phyloP scores from a whole-genome alignment of 1,140 invertebrate genomes.

The Drosophila tristis region DNA sequence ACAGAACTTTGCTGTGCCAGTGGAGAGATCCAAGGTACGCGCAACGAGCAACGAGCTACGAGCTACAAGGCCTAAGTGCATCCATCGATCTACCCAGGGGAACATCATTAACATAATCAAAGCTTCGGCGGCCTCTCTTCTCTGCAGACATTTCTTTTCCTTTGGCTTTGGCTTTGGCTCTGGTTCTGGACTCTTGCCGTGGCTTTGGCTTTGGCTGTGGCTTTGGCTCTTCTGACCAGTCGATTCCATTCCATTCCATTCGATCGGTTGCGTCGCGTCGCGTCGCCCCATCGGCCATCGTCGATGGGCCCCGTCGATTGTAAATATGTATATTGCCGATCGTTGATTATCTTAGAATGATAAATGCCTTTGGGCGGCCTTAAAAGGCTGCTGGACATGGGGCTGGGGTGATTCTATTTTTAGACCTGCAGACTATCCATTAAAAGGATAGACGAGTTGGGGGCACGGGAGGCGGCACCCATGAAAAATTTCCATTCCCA shows the following conservation, averaged over 20 bases:
- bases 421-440: conserved; percentile 21
- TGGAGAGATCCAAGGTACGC: neutral
- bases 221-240: too few species aligned
- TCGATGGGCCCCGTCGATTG: too few species aligned
- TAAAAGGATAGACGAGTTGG: conserved; percentile 19
- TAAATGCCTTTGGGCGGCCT: conserved; percentile 36
- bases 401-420: conserved; percentile 41
- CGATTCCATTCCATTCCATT: neutral
- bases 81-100: neutral
- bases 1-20: conserved; percentile 6
- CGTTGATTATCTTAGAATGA: conserved; percentile 58
- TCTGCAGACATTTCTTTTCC: too few species aligned
- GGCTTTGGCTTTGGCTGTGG: neutral
- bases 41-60: conserved; percentile 7
- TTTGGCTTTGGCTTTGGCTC: neutral
- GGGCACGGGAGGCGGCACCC: too few species aligned
- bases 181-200: neutral
- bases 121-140: conserved; percentile 14
- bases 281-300: too few species aligned
- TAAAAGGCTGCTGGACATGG: conserved; percentile 5
- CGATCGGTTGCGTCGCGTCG: conserved; percentile 6
- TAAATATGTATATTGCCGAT: conserved; percentile 16
- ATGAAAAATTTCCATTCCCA: conserved; percentile 38
- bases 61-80: neutral
- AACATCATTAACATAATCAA: conserved; percentile 64